Percentiles rank a stretch among this genome's conserved stretches.
phyloP scores from a whole-genome alignment of 2,797 vertebrate species.

The Cyprinella venusta region DNA sequence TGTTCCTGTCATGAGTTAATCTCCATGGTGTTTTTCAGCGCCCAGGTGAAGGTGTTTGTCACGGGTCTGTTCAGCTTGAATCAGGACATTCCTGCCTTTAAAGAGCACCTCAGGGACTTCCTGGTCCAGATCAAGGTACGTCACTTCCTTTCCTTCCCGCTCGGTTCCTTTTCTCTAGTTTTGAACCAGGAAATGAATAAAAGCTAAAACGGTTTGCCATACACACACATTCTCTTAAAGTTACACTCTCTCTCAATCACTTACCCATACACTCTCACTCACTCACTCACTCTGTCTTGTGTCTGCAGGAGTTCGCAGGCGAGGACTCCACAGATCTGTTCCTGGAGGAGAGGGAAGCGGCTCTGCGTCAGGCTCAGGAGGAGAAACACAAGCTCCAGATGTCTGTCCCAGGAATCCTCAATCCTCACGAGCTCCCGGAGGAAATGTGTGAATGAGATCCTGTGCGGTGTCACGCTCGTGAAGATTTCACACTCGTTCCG shows the following conservation, averaged over 20 bases:
- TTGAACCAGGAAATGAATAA: too few species aligned
- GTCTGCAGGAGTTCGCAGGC: slow-evolving; percentile 86
- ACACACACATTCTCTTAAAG: too few species aligned
- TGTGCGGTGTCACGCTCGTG: slow-evolving; percentile 39
- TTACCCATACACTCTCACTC: too few species aligned
- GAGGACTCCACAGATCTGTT: slow-evolving; percentile 90
- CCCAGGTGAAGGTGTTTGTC: slow-evolving; percentile 92
- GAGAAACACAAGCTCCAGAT: slow-evolving; percentile 93
- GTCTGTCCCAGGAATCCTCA: slow-evolving; percentile 92
- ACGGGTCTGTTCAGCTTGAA: slow-evolving; percentile 92
- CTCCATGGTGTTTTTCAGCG: slow-evolving; percentile 69
- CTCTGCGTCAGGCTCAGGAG: slow-evolving; percentile 89
- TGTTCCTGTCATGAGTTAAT: neutral
- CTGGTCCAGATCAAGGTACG: slow-evolving; percentile 90
- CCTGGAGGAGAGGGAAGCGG: slow-evolving; percentile 89
- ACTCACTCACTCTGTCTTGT: neutral
- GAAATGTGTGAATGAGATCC: slow-evolving; percentile 89
- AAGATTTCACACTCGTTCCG: slow-evolving; percentile 24
- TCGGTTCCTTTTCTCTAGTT: neutral
- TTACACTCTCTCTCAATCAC: too few species aligned
- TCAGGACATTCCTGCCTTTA: slow-evolving; percentile 92
- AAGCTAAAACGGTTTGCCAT: too few species aligned
- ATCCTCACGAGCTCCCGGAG: slow-evolving; percentile 93
- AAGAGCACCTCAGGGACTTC: slow-evolving; percentile 91
- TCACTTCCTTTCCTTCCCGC: neutral